These are phyloP conservation scores for Cetonia aurata DNA, from an alignment of 2,888 invertebrate genomes.

Conservation along the genomic window DNA sequence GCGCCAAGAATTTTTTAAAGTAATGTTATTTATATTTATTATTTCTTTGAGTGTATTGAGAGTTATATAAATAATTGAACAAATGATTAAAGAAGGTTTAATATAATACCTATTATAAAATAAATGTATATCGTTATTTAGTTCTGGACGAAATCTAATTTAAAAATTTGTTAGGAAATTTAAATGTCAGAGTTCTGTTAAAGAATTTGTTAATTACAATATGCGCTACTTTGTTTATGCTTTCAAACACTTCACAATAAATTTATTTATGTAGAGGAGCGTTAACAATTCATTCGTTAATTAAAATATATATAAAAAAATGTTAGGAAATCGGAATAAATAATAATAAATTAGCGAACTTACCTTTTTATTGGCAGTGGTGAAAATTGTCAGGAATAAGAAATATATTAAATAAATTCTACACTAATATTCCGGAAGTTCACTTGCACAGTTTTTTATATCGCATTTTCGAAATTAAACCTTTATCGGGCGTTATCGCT, in stretches of 20 bases:
- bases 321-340: no score
- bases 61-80: no score
- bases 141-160: neutral
- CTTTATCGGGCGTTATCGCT: conserved; percentile 39
- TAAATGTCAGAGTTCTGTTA: neutral
- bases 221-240: neutral
- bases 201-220: neutral
- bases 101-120: neutral
- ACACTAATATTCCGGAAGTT: conserved; percentile 40
- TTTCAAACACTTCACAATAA: no score
- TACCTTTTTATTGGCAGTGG: no score
- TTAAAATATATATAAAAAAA: no score
- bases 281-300: no score
- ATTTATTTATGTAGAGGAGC: no score
- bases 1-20: neutral
- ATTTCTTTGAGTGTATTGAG: no score
- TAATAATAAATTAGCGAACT: no score
- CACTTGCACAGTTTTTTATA: conserved; percentile 51
- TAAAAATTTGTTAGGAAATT: neutral
- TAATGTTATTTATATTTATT: neutral
- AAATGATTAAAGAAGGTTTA: no score
- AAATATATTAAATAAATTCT: conserved; percentile 36
- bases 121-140: neutral
- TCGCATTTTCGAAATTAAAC: conserved; percentile 48
- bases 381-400: neutral